phyloP scores from a whole-genome alignment of 2,113 vertebrate species.

The Paratilapia polleni region DNA sequence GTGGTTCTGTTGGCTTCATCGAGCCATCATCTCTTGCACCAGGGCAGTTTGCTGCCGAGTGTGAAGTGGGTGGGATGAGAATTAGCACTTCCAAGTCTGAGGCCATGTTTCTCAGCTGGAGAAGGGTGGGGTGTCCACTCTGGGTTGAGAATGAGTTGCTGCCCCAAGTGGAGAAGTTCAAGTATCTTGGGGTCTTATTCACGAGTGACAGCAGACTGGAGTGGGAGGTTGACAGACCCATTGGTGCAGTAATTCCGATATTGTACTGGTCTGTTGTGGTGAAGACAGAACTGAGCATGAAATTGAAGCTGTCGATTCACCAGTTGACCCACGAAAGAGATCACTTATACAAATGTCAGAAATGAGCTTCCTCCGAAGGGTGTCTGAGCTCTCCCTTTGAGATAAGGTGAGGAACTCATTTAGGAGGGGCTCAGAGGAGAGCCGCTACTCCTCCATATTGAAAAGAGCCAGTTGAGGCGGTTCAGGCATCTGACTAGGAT shows the following conservation, averaged over 20 bases:
- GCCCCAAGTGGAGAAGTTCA: no score
- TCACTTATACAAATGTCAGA: background rate
- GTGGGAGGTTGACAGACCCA: background rate
- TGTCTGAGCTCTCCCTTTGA: background rate
- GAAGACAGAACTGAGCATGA: background rate
- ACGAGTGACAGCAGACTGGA: rapidly evolving
- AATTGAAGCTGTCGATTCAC: background rate
- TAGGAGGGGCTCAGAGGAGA: background rate
- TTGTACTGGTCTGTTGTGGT: rapidly evolving
- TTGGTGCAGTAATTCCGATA: background rate
- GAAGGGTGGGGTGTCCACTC: no score
- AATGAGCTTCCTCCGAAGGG: background rate
- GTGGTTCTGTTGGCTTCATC: no score
- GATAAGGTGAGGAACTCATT: background rate
- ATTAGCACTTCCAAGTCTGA: no score
- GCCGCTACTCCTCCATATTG: background rate
- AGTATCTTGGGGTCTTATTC: background rate
- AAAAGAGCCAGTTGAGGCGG: background rate
- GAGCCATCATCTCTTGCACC: no score
- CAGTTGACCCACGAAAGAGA: background rate
- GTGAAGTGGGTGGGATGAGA: no score
- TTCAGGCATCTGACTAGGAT: background rate
- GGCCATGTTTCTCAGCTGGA: no score
- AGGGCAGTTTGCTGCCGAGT: no score
- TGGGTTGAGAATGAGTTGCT: no score